These are phyloP conservation scores for Acholoe squamosa DNA, from an alignment of 2,888 invertebrate genomes.

Conservation along the genomic window DNA sequence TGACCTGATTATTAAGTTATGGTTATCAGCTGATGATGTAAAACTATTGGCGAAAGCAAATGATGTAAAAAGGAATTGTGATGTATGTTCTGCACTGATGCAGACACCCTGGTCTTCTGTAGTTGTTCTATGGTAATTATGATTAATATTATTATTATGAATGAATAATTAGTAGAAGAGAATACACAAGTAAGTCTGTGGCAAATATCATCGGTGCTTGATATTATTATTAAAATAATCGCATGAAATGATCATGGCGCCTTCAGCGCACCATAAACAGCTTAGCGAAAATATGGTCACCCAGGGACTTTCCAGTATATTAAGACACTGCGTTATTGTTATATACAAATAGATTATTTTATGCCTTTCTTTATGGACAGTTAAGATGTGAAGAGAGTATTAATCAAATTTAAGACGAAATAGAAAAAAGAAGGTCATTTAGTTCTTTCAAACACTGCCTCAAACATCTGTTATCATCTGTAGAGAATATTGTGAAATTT, in stretches of 20 bases:
- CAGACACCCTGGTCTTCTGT: conserved; percentile 52
- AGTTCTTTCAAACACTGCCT: conserved; percentile 30
- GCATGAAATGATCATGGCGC: conserved; percentile 11
- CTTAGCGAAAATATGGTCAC: neutral
- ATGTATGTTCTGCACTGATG: conserved; percentile 1
- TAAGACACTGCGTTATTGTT: neutral
- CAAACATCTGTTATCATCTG: neutral
- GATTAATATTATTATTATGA: conserved; percentile 40
- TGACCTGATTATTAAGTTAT: conserved; percentile 28
- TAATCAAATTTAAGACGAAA: too few relatives aligned
- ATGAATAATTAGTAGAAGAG: conserved; percentile 16
- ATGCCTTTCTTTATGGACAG: neutral
- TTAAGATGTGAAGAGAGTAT: too few relatives aligned
- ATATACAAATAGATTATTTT: neutral
- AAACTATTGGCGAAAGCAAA: conserved; percentile 51
- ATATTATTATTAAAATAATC: neutral
- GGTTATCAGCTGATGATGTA: conserved; percentile 60
- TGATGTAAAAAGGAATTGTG: conserved; percentile 46
- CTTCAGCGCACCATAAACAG: neutral
- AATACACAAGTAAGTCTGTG: conserved; percentile 34
- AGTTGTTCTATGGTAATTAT: conserved; percentile 37
- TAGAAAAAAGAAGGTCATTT: too few relatives aligned
- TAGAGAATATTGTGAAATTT: neutral
- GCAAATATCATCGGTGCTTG: conserved; percentile 55
- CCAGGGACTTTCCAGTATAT: neutral